Evolutionary conservation across 2,113 vertebrate genomes (phyloP).

Genomic region (Sphyrna mokarran): DNA sequence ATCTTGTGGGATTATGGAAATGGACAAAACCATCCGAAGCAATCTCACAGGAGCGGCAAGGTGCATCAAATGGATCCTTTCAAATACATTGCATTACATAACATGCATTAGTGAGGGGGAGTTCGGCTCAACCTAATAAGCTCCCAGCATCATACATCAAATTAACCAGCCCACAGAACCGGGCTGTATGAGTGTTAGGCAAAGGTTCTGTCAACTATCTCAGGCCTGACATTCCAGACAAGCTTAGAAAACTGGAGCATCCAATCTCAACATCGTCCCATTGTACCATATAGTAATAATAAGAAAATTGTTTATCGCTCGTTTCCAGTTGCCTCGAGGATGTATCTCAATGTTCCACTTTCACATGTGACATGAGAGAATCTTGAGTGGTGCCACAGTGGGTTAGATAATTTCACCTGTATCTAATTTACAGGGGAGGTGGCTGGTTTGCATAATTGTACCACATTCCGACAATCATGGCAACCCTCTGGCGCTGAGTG

Average conservation of each 20-base stretch:
- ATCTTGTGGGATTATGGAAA: background rate
- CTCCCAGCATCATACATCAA: background rate
- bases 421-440: background rate
- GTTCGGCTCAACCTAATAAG: background rate
- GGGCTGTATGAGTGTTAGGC: background rate
- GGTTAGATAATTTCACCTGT: background rate
- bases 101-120: slow-evolving; percentile 5
- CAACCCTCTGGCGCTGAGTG: background rate
- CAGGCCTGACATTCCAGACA: background rate
- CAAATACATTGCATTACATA: slow-evolving; percentile 3
- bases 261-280: background rate
- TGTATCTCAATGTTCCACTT: background rate
- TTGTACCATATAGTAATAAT: background rate
- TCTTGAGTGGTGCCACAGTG: background rate
- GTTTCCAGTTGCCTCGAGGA: background rate
- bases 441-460: background rate
- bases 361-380: background rate
- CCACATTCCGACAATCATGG: background rate
- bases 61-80: slow-evolving; percentile 7
- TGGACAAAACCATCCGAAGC: slow-evolving; percentile 10
- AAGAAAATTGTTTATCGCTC: background rate
- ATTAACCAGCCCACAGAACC: slow-evolving; percentile 2
- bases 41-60: background rate
- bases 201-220: background rate
- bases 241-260: background rate